Percentiles rank a stretch among this genome's conserved stretches.
These are phyloP conservation scores for Psittacula derbiana DNA, from an alignment of 2,797 vertebrate genomes.

Conservation along the genomic window DNA sequence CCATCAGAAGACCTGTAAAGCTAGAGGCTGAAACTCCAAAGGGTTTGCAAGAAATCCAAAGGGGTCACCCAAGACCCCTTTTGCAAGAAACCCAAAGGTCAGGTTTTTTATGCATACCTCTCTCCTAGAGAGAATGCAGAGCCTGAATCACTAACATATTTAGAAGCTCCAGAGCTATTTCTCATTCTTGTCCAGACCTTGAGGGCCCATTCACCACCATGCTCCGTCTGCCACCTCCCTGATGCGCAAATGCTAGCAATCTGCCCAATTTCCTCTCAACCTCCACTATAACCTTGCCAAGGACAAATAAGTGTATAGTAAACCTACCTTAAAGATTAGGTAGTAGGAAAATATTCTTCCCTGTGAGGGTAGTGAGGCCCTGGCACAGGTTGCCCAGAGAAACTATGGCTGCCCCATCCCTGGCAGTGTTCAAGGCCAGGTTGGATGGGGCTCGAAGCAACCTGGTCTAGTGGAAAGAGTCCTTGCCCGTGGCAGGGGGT, in stretches of 20 bases:
- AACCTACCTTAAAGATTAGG: neutral
- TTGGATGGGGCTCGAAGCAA: neutral
- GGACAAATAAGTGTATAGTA: neutral
- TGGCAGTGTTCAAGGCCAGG: neutral
- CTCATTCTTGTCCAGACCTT: neutral
- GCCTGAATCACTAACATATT: rapidly evolving
- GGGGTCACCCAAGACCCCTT: neutral
- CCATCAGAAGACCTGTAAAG: neutral
- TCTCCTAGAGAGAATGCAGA: neutral
- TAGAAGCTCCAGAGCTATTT: neutral
- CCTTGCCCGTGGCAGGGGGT: neutral
- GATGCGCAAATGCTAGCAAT: neutral
- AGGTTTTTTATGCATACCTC: neutral
- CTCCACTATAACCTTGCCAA: neutral
- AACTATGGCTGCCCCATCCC: neutral
- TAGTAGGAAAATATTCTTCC: neutral
- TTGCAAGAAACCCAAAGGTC: neutral
- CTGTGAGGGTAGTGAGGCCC: neutral
- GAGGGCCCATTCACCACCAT: neutral
- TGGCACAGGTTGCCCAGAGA: neutral
- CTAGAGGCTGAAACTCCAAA: neutral
- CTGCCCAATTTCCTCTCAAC: neutral
- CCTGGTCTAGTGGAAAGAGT: neutral
- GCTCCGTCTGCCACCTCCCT: neutral
- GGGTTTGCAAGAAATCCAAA: neutral